phyloP scores from a whole-genome alignment of 2,113 vertebrate genomes.

The Hydrochoerus hydrochaeris region DNA sequence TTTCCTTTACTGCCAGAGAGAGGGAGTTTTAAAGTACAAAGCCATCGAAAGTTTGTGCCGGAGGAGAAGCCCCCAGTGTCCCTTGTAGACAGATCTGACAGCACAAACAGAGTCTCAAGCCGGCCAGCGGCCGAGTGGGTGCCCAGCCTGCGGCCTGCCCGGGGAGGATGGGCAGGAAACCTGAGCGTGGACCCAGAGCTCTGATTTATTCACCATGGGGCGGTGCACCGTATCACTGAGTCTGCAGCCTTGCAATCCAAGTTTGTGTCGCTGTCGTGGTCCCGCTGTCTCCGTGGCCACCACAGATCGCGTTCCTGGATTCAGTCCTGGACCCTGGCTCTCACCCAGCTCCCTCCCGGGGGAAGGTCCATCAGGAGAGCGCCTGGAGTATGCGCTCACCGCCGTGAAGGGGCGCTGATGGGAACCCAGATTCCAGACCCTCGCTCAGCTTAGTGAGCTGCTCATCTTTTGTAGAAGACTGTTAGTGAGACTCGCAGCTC shows the following conservation, averaged over 20 bases:
- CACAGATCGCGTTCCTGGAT: background rate
- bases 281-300: background rate
- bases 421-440: background rate
- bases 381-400: background rate
- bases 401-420: background rate
- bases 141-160: background rate
- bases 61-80: background rate
- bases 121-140: background rate
- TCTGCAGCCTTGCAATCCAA: background rate
- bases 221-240: background rate
- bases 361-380: background rate
- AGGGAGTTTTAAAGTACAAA: background rate
- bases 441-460: background rate
- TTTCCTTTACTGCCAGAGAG: slow-evolving; percentile 1
- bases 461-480: background rate
- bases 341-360: background rate
- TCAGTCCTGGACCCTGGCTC: background rate
- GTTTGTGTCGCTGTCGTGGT: background rate
- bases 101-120: background rate
- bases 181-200: background rate
- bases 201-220: background rate
- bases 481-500: background rate
- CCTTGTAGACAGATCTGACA: background rate
- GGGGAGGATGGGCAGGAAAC: background rate
- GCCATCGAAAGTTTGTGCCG: background rate